Evolutionary conservation across 2,888 invertebrate genomes (phyloP).

Genomic region (Drosophila anceps): DNA sequence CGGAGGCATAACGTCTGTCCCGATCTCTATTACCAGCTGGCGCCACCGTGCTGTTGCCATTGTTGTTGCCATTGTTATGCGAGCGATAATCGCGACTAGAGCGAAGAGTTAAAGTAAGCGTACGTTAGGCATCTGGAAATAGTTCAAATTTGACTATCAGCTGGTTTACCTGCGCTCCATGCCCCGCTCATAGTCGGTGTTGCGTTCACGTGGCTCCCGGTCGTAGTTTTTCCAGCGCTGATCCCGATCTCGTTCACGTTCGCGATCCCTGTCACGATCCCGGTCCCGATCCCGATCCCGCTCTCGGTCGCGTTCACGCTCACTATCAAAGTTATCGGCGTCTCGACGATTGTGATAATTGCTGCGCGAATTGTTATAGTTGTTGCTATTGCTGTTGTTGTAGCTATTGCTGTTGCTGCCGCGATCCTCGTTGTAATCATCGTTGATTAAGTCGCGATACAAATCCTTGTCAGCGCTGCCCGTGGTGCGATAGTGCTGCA

Average conservation of each 20-base stretch:
- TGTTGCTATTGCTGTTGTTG: slow-evolving; percentile 54
- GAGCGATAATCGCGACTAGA: slow-evolving; percentile 62
- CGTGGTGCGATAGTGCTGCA: slow-evolving; percentile 54
- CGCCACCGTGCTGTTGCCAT: slow-evolving; percentile 43
- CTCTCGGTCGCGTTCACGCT: slow-evolving; percentile 55
- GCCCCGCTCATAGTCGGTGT: slow-evolving; percentile 55
- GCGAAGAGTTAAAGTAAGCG: too few species aligned
- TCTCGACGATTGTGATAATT: slow-evolving; percentile 68
- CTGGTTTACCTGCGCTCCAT: slow-evolving; percentile 55
- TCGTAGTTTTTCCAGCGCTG: slow-evolving; percentile 65
- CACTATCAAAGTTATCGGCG: slow-evolving; percentile 59
- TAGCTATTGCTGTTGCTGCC: slow-evolving; percentile 41
- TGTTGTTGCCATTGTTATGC: slow-evolving; percentile 32
- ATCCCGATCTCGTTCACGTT: slow-evolving; percentile 64
- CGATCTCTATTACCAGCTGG: slow-evolving; percentile 57
- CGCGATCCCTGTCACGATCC: slow-evolving; percentile 48
- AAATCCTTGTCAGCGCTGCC: slow-evolving; percentile 81
- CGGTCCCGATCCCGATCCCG: slow-evolving; percentile 48
- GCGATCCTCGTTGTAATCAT: slow-evolving; percentile 84
- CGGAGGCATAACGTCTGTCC: slow-evolving; percentile 73
- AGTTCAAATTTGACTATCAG: too few species aligned
- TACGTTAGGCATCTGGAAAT: too few species aligned
- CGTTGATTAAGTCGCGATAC: slow-evolving; percentile 84
- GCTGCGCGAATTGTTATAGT: slow-evolving; percentile 61
- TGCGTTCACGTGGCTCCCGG: slow-evolving; percentile 60